These are phyloP conservation scores for Hirudinaria manillensis DNA, from an alignment of 2,888 invertebrate species.

Conservation along the genomic window DNA sequence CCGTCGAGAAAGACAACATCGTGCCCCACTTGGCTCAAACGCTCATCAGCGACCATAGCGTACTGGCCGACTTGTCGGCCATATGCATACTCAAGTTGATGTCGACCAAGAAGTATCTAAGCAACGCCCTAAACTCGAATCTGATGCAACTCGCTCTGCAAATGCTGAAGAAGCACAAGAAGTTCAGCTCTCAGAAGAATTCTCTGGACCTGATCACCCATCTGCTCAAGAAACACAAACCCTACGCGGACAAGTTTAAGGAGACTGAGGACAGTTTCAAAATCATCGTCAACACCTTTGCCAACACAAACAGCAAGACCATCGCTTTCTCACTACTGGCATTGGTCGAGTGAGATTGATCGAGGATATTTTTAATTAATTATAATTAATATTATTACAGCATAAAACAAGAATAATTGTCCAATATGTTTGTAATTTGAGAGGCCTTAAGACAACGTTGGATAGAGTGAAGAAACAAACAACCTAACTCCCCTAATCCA, in stretches of 20 bases:
- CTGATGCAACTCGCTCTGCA: slow-evolving; percentile 3
- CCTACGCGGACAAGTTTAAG: slow-evolving; percentile 6
- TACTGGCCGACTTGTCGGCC: slow-evolving; percentile 1
- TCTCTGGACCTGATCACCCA: slow-evolving; percentile 19
- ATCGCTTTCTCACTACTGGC: slow-evolving; percentile 18
- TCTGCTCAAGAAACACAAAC: background rate
- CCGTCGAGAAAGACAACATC: slow-evolving; percentile 18
- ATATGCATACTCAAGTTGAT: background rate
- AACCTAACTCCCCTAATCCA: no score
- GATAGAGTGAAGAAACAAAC: no score
- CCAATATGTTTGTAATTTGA: background rate
- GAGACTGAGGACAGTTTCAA: background rate
- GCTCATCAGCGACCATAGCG: background rate
- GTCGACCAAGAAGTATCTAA: background rate
- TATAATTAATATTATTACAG: background rate
- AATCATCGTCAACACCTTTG: slow-evolving; percentile 5
- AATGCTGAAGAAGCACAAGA: background rate
- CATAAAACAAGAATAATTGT: background rate
- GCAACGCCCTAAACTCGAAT: background rate
- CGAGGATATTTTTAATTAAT: background rate
- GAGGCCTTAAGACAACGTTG: no score
- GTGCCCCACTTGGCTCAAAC: background rate
- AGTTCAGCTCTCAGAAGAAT: slow-evolving; percentile 7
- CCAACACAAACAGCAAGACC: background rate
- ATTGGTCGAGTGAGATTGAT: slow-evolving; percentile 4